Conservation (phyloP, 2,797 vertebrate species). For the Margarornis squamiger region DNA sequence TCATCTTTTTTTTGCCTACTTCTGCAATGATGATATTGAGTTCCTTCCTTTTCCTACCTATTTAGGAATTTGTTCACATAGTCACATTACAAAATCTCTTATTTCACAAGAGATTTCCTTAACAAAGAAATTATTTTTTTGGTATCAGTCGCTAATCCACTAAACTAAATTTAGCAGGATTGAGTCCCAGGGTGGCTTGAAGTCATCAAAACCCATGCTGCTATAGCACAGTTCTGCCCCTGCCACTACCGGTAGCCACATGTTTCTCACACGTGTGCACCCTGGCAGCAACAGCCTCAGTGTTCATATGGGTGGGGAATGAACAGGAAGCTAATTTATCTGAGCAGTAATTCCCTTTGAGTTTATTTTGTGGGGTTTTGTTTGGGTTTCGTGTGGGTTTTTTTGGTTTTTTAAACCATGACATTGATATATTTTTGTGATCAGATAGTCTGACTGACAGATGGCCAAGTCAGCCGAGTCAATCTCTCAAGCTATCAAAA, state of each 20-base stretch:
- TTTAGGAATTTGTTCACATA: neutral
- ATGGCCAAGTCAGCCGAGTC: neutral
- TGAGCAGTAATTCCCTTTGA: neutral
- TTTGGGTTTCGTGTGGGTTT: neutral
- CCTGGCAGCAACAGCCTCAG: neutral
- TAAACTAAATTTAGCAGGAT: neutral
- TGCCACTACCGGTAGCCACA: neutral
- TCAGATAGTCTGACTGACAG: neutral
- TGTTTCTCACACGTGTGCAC: neutral
- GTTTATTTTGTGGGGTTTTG: neutral
- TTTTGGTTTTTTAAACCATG: neutral
- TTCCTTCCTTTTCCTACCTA: neutral
- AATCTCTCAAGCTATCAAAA: neutral
- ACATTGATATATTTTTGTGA: neutral
- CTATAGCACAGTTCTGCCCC: neutral
- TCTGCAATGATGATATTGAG: neutral
- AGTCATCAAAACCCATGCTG: neutral
- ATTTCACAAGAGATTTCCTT: neutral
- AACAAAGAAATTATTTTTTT: neutral
- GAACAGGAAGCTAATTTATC: neutral
- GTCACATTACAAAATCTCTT: neutral
- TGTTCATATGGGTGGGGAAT: neutral
- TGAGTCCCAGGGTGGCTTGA: neutral
- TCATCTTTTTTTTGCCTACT: neutral
- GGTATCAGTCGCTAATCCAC: neutral